Percentiles rank a stretch among this genome's conserved stretches.
Evolutionary conservation across 2,888 invertebrate genomes (phyloP).

Genomic region (Acanthosepion esculentum): DNA sequence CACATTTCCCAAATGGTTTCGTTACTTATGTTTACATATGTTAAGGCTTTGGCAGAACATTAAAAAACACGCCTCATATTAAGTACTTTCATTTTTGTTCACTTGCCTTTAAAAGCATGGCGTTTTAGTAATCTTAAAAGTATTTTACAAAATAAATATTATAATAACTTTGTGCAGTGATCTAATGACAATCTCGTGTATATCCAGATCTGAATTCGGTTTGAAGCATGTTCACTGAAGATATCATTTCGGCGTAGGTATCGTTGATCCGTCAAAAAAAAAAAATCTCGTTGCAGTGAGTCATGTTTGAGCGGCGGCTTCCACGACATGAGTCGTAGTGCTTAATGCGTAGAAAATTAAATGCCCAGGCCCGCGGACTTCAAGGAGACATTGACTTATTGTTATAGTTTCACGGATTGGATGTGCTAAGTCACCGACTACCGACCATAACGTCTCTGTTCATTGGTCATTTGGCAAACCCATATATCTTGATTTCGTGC

Average conservation of each 20-base stretch:
- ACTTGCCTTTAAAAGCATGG: not conserved
- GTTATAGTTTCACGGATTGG: not conserved
- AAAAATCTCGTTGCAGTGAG: not conserved
- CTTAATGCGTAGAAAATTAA: not conserved
- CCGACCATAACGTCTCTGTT: not conserved
- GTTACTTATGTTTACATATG: too few species aligned
- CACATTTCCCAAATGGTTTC: too few species aligned
- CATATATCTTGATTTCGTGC: not conserved
- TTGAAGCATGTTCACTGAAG: not conserved
- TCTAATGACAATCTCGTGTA: not conserved
- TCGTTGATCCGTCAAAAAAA: not conserved
- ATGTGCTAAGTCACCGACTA: not conserved
- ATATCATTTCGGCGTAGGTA: not conserved
- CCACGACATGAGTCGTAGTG: not conserved
- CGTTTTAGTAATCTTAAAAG: not conserved
- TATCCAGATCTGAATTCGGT: not conserved
- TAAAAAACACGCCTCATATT: not conserved
- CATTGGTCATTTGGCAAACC: not conserved
- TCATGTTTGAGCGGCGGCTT: too few species aligned
- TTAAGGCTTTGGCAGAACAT: too few species aligned
- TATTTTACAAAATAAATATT: not conserved
- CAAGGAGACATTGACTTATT: constrained; percentile 7
- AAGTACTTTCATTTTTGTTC: not conserved
- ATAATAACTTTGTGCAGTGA: not conserved
- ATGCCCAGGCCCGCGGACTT: not conserved